phyloP scores from a whole-genome alignment of 2,113 vertebrate genomes.

The Agelaius tricolor region DNA sequence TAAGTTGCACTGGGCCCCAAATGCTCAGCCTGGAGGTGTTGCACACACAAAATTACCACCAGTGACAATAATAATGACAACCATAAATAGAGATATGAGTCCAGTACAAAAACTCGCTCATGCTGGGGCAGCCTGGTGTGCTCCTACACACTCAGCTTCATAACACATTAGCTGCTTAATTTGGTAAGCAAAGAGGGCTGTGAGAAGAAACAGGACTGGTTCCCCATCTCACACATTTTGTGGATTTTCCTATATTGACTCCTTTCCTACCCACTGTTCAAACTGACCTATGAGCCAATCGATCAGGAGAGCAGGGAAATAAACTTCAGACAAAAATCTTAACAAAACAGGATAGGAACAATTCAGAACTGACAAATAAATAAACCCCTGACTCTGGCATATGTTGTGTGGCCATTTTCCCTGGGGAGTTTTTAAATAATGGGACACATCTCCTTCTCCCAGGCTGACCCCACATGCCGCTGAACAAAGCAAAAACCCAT shows the following conservation, averaged over 20 bases:
- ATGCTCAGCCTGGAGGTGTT: not conserved
- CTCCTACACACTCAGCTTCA: not conserved
- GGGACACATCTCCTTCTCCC: not conserved
- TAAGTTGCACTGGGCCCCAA: not conserved
- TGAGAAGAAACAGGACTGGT: not conserved
- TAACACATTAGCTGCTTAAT: not conserved
- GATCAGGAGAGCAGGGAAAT: not conserved
- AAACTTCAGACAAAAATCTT: not conserved
- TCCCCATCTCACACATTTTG: not conserved
- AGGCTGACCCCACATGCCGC: not conserved
- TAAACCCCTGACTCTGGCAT: not conserved
- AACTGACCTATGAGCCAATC: accelerated
- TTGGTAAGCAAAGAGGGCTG: not conserved
- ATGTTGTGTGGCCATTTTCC: not conserved
- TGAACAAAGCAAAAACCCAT: not conserved
- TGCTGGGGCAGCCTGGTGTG: not conserved
- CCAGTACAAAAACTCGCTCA: not conserved
- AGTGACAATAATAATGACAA: not conserved
- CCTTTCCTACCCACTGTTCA: not conserved
- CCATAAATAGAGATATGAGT: not conserved
- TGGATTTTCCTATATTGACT: not conserved
- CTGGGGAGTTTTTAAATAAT: not conserved
- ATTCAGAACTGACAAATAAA: not conserved
- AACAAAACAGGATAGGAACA: not conserved
- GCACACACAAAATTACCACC: not conserved